Conservation (phyloP, 1,140 invertebrate genomes). For the Diorhabda elongata region DNA sequence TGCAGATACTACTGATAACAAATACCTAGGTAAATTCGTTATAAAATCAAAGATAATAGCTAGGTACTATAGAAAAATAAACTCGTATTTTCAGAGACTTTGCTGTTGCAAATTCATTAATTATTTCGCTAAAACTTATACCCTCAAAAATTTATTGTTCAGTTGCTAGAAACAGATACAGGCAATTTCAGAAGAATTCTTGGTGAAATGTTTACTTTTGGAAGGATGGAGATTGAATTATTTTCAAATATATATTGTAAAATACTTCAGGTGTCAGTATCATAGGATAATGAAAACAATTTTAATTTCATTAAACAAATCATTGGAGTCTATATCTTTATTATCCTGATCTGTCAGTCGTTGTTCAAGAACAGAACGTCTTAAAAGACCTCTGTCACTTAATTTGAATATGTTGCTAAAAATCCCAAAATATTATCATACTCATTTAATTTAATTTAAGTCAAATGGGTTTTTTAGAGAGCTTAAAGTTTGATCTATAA, state of each 20-base stretch:
- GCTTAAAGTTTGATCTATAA: constrained; percentile 2
- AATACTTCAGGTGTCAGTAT: constrained; percentile 1
- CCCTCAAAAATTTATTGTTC: background rate
- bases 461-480: background rate
- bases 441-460: background rate
- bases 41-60: background rate
- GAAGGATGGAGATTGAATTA: constrained; percentile 12
- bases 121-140: background rate
- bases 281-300: constrained; percentile 6
- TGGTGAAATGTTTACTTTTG: constrained; percentile 9
- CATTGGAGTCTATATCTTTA: no score
- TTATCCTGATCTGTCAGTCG: background rate
- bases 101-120: background rate
- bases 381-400: background rate
- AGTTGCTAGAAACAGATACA: background rate
- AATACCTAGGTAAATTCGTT: background rate
- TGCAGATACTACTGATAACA: background rate
- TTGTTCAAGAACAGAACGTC: background rate
- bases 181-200: constrained; percentile 6
- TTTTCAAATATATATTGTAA: constrained; percentile 6
- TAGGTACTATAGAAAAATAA: constrained; percentile 1
- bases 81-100: background rate
- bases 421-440: constrained; percentile 1
- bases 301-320: background rate
- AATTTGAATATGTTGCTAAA: background rate